Base-by-base conservation (phyloP, 2,888 invertebrate genomes). In the Tenthredo amoena region DNA sequence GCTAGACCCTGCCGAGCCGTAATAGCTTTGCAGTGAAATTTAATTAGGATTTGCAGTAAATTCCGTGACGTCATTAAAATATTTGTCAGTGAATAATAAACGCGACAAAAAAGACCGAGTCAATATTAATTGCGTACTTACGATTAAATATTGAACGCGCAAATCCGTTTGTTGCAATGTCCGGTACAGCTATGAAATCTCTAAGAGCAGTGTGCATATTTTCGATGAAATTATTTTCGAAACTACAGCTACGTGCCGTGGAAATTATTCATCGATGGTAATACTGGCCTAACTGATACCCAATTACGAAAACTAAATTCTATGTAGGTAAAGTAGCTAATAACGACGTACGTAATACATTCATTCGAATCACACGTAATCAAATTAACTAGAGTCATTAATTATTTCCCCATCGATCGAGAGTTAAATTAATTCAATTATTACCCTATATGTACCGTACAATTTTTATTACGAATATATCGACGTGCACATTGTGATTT, bases 311-410 rank as follows among this genome's bases (percentile, higher is more conserved):
- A 31, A 76, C 76, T 40, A 76, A 76, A 40, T 47, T 26, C 21
- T 76, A 47, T 9, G 76, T 76, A 62, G 21, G 47, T 55, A 55
- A 5, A 21, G 31, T 55, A 77, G 37, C 62, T 37, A 50, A 26
- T 81, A 55, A 81, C 26, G 18, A 62, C 62, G 81, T 34, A 40
- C n/a, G 40, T 50, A 37, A 58, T 62, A 62, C 40, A 62, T 81
- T 81, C 62, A 62, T 81, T 62, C 37, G 18, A 81, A 62, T 81
- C 62, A 40, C 40, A 81, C 62, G 81, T 81, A 81, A 58, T 81
- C 40, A 40, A 81, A 81, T 81, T 40, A 81, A 40, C 62, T 50
- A 81, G 34, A 55, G 58, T 81, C 81, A 81, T 62, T 81, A 62
- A 62, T 81, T 81, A 81, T 34, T 81, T 81, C 12, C 6, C 62